A percentile compares a stretch with the other conserved stretches of the same genome.
phyloP scores from a whole-genome alignment of 1,140 invertebrate genomes.

The Penaeus indicus region DNA sequence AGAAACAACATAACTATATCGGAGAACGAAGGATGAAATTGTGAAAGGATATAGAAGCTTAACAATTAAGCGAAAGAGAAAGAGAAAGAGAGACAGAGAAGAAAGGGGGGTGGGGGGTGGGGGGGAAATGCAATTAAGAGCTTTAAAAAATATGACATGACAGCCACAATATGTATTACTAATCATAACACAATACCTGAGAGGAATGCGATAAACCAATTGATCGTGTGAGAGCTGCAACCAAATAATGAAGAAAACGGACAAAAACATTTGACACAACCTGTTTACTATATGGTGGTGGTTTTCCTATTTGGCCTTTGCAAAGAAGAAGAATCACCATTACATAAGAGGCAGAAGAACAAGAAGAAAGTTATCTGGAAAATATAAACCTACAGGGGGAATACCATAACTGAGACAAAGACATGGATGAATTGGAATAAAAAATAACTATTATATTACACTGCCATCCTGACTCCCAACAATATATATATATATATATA shows the following conservation, averaged over 20 bases:
- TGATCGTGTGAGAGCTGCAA: conserved; percentile 44
- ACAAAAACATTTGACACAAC: conserved; percentile 43
- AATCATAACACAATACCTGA: conserved; percentile 58
- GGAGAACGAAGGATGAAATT: too few species aligned
- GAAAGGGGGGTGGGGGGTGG: not conserved
- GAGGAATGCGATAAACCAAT: conserved; percentile 43
- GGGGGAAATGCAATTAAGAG: not conserved
- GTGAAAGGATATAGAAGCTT: too few species aligned
- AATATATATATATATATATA: conserved; percentile 13
- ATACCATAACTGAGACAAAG: too few species aligned
- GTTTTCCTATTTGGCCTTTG: too few species aligned
- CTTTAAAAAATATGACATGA: conserved; percentile 27
- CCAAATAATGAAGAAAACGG: conserved; percentile 44
- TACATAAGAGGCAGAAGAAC: too few species aligned
- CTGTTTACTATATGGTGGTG: conserved; percentile 29
- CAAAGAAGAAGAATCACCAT: too few species aligned
- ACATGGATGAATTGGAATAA: too few species aligned
- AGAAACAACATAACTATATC: too few species aligned
- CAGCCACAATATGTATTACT: conserved; percentile 24
- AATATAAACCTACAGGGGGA: too few species aligned
- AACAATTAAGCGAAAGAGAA: too few species aligned
- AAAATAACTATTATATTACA: not conserved
- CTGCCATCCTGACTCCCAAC: conserved; percentile 45
- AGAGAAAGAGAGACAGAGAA: too few species aligned
- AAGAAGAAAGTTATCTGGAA: too few species aligned